These are phyloP conservation scores for Sphenopsis melanotis DNA, from an alignment of 2,797 vertebrate genomes.

Conservation along the genomic window DNA sequence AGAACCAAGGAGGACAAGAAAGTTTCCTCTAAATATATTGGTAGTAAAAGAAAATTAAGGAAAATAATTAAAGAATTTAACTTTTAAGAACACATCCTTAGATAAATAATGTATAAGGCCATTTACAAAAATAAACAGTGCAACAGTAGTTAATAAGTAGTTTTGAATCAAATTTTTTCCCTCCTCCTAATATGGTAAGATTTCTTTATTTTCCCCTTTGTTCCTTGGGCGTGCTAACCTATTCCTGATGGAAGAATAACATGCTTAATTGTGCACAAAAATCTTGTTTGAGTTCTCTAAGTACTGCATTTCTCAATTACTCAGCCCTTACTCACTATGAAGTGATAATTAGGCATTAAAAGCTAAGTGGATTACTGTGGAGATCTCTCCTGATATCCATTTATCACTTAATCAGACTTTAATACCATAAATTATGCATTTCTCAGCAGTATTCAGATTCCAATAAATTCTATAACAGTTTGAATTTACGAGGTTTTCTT, in stretches of 20 bases:
- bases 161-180: background rate
- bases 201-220: background rate
- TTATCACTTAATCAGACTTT: conserved; percentile 53
- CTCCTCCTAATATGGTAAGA: background rate
- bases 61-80: background rate
- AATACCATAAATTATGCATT: conserved; percentile 40
- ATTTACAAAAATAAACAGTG: background rate
- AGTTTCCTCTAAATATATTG: background rate
- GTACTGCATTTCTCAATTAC: conserved; percentile 28
- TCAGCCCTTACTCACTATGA: background rate
- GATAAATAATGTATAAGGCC: background rate
- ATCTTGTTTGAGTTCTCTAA: background rate
- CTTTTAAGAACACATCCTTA: background rate
- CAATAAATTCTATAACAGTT: conserved; percentile 29
- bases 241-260: background rate
- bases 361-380: conserved; percentile 63
- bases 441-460: conserved; percentile 26
- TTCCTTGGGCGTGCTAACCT: background rate
- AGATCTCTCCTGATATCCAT: conserved; percentile 46
- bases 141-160: background rate
- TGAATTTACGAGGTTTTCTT: conserved; percentile 26
- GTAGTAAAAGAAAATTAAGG: background rate
- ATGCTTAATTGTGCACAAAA: background rate
- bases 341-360: conserved; percentile 49
- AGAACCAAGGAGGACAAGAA: background rate